Evolutionary conservation across 2,888 invertebrate species (phyloP).

Genomic region (Melolontha melolontha): DNA sequence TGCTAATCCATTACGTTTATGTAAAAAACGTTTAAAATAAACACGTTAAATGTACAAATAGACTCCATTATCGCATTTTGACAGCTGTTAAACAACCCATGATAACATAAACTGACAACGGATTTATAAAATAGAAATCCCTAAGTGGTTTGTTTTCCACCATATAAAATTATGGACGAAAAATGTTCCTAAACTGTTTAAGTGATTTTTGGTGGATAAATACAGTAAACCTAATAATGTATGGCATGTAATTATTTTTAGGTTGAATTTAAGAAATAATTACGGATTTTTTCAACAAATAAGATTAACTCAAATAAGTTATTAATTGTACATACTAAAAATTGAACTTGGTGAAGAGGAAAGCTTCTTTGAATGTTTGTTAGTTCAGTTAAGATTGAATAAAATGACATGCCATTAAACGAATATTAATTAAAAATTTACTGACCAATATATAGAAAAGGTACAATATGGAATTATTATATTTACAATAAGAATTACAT

Average conservation of each 20-base stretch:
- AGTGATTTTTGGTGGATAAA: slow-evolving; percentile 1
- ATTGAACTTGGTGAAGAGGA: too few relatives aligned
- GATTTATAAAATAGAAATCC: slow-evolving; percentile 29
- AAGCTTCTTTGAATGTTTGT: not conserved
- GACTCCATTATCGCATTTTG: slow-evolving; percentile 65
- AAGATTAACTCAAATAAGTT: too few relatives aligned
- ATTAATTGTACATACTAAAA: too few relatives aligned
- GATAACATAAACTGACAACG: slow-evolving; percentile 44
- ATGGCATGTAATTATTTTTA: slow-evolving; percentile 1
- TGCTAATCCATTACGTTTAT: slow-evolving; percentile 65
- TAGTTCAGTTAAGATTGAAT: not conserved
- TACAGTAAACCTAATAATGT: not conserved
- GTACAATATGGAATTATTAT: too few relatives aligned
- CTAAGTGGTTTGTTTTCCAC: slow-evolving; percentile 9
- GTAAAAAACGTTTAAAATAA: slow-evolving; percentile 62
- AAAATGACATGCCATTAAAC: not conserved
- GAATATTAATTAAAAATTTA: not conserved
- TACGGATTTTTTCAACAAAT: not conserved
- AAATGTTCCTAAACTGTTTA: not conserved
- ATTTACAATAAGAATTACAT: too few relatives aligned
- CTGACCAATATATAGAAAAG: not conserved
- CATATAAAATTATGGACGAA: too few relatives aligned
- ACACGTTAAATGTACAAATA: slow-evolving; percentile 61
- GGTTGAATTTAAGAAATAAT: too few relatives aligned
- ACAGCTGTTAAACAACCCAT: slow-evolving; percentile 59